Base-by-base conservation (phyloP, 2,888 invertebrate genomes). In the Syrista parreyssii region DNA sequence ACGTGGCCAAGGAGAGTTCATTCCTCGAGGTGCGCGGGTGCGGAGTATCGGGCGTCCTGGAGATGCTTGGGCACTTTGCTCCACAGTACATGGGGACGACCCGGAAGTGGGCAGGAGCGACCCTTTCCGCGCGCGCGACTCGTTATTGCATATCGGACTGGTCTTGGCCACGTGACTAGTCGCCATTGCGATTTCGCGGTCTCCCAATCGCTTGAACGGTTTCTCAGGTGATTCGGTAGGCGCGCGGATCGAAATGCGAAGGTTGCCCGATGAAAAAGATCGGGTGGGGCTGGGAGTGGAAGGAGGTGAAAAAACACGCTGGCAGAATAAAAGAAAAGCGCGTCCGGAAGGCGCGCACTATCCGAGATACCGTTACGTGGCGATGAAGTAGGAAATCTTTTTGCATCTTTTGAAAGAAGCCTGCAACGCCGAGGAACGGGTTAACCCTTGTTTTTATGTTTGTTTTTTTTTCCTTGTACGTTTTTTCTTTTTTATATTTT, bases 391-490 rank as follows among this genome's bases (percentile, higher is more conserved):
- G 73, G 79, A 80, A 79, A 75, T 77, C 80, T 82, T 83, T 83
- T 84, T 78, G 72, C 77, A 74, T 83, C 79, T 81, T 77, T 33
- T 23, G 32, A 34, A 34, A 35, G 73, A 35, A 71, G 15, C 40
- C 40, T 40, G 40, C 30, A 69, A 69, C 76, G 77, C 74, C 71
- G 33, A 36, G 36, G 77, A 81, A 84, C 81, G 81, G 81, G 83
- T 84, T 83, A 75, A 82, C 81, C 87, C 86, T 84, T 84, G 83
- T 85, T 86, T 85, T 83, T 84, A 84, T 84, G 87, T 84, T 81
- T 81, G 83, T 84, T 86, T 84, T 84, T 84, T 80, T 77, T 75
- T 71, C 76, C 55, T 72, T 4, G 0, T 30, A 12, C 15, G 23
- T 15, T 30, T 15, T 3, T 69, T 12, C 15, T 69, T 69, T 69